A percentile compares a stretch with the other conserved stretches of the same genome.
Evolutionary conservation across 2,797 vertebrate species (phyloP).

Genomic region (Melanotaenia pygmaea): DNA sequence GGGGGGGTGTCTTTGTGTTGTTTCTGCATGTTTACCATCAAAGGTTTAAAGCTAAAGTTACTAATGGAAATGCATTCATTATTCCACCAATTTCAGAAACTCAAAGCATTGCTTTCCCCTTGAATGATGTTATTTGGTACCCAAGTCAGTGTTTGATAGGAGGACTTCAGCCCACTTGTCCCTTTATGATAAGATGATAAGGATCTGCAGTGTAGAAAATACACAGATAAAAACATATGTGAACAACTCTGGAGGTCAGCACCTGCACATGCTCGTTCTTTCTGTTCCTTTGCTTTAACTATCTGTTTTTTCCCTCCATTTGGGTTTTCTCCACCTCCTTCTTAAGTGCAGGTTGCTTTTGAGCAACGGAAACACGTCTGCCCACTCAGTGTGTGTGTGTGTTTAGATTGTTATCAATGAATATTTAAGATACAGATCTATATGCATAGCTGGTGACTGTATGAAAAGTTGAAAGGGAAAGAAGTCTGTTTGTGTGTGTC

Average conservation of each 20-base stretch:
- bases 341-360: conserved; percentile 73
- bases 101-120: conserved; percentile 46
- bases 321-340: conserved; percentile 11
- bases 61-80: conserved; percentile 49
- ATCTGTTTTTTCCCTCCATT: conserved; percentile 28
- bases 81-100: conserved; percentile 53
- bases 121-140: conserved; percentile 75
- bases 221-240: conserved; percentile 81
- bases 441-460: conserved; percentile 69
- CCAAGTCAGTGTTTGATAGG: conserved; percentile 58
- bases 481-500: conserved; percentile 20
- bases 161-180: conserved; percentile 64
- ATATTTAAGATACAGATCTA: conserved; percentile 80
- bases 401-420: conserved; percentile 68
- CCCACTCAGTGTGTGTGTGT: conserved; percentile 68
- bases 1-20: neutral
- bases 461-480: conserved; percentile 71
- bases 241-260: conserved; percentile 80
- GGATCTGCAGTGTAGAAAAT: conserved; percentile 79
- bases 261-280: conserved; percentile 75
- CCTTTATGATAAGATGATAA: conserved; percentile 80
- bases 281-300: conserved; percentile 60
- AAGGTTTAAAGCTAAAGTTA: conserved; percentile 60
- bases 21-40: conserved; percentile 61
- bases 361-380: conserved; percentile 71